These are phyloP conservation scores for Lysiphlebus fabarum DNA, from an alignment of 1,140 invertebrate genomes.

Conservation along the genomic window DNA sequence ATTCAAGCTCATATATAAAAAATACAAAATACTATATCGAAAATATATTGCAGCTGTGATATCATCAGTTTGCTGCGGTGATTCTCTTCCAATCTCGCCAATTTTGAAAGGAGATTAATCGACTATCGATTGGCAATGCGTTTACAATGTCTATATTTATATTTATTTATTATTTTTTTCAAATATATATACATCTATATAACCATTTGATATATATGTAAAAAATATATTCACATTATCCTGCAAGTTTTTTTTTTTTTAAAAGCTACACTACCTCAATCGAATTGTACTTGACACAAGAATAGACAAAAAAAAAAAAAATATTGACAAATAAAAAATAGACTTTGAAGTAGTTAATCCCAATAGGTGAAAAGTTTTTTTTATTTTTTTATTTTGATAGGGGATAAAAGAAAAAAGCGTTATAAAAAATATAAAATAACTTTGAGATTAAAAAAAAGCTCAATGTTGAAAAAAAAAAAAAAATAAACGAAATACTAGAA, in stretches of 20 bases:
- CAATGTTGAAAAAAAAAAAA: no score
- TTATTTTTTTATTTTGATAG: background rate
- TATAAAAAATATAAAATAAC: background rate
- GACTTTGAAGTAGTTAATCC: constrained; percentile 4
- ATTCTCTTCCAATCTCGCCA: constrained; percentile 23
- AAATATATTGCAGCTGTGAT: background rate
- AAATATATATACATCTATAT: no score
- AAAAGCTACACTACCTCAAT: background rate
- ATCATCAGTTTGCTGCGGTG: background rate
- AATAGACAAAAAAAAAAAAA: background rate
- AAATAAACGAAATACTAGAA: no score
- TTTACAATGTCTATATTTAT: background rate
- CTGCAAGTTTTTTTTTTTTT: no score
- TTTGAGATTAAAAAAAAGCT: no score
- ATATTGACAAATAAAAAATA: background rate
- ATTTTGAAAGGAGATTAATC: constrained; percentile 35
- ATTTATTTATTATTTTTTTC: no score
- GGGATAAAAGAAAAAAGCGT: background rate
- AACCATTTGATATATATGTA: no score
- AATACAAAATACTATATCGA: background rate
- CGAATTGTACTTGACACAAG: constrained; percentile 14
- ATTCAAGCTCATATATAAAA: constrained; percentile 5
- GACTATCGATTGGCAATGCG: constrained; percentile 32
- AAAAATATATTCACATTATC: no score
- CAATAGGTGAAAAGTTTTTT: constrained; percentile 1